Conservation (phyloP, 2,797 vertebrate genomes). For the Acrossocheilus wenchowensis region DNA sequence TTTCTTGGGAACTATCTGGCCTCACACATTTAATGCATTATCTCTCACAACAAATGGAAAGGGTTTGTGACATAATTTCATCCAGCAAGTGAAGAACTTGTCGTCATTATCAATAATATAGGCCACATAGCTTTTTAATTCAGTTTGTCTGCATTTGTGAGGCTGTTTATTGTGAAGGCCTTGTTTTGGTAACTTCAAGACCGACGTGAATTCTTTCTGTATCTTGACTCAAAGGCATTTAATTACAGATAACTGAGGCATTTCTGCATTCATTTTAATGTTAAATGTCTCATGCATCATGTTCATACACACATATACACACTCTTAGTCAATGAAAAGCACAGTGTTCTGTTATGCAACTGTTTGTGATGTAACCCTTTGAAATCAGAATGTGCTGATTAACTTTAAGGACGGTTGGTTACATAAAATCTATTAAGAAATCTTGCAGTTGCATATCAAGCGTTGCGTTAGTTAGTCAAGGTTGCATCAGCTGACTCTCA, state of each 20-base stretch:
- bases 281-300: constrained; percentile 1
- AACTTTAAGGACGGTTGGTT: neutral
- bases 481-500: too few relatives aligned
- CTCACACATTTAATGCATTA: constrained; percentile 17
- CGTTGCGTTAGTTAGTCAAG: too few relatives aligned
- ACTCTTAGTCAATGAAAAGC: neutral
- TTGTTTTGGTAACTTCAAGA: constrained; percentile 5
- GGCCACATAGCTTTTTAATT: constrained; percentile 5
- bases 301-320: neutral
- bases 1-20: neutral
- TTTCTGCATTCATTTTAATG: neutral
- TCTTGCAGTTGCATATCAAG: neutral
- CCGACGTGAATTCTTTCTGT: neutral
- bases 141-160: neutral
- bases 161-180: neutral
- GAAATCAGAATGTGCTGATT: neutral
- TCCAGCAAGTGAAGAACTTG: constrained; percentile 2
- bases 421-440: neutral
- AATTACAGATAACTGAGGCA: neutral
- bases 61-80: neutral
- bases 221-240: neutral
- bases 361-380: neutral
- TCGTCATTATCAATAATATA: neutral
- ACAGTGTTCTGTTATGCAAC: constrained; percentile 5
- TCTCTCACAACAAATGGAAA: neutral